Conservation (phyloP, 92 coral and sea anemone species). For the Phymanthus crucifer region DNA sequence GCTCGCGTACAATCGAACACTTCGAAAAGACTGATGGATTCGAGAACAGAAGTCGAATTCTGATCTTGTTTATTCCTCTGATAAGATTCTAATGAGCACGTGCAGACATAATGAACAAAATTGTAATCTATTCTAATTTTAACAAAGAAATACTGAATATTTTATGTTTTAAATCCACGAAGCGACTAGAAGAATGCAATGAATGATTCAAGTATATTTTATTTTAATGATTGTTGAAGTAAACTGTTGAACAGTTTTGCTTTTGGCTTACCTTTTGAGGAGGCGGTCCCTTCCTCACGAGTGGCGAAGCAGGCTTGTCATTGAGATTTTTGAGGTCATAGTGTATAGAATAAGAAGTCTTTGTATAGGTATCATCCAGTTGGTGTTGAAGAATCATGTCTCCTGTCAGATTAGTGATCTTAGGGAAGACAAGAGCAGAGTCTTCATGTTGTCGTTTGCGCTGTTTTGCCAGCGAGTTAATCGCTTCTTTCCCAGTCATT, state of each 20-base stretch:
- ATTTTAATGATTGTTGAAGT: not conserved
- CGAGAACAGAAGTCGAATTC: too few relatives aligned
- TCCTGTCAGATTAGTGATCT: constrained; percentile 18
- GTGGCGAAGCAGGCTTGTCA: constrained; percentile 73
- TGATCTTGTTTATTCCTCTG: too few relatives aligned
- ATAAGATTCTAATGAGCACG: too few relatives aligned
- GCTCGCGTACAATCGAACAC: too few relatives aligned
- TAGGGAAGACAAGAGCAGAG: constrained; percentile 54
- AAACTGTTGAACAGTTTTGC: not conserved
- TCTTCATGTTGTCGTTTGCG: constrained; percentile 62
- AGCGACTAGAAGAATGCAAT: too few relatives aligned
- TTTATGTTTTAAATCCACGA: too few relatives aligned
- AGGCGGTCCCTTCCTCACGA: constrained; percentile 87
- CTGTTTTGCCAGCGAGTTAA: constrained; percentile 37
- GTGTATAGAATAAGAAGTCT: constrained; percentile 76
- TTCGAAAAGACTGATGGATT: too few relatives aligned
- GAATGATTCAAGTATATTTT: not conserved
- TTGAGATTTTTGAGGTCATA: constrained; percentile 63
- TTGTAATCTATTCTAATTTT: too few relatives aligned
- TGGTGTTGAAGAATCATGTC: constrained; percentile 32
- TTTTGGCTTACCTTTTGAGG: constrained; percentile 72
- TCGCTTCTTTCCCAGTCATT: not conserved
- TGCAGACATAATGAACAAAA: too few relatives aligned
- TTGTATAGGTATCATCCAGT: constrained; percentile 27
- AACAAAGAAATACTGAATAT: too few relatives aligned